phyloP scores from a whole-genome alignment of 1,140 invertebrate genomes.

The Marisa cornuarietis region DNA sequence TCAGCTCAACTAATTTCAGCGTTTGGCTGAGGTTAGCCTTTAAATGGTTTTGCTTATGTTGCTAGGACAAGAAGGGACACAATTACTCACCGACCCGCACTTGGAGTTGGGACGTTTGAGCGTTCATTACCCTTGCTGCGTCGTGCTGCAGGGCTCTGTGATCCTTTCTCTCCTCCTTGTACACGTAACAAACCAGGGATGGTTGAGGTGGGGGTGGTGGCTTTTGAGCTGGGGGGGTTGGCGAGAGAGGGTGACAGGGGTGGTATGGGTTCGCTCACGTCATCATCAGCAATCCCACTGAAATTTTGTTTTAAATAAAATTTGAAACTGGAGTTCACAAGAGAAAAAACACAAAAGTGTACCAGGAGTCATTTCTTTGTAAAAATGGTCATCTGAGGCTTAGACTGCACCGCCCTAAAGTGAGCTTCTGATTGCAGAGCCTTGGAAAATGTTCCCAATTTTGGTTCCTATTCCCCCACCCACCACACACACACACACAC shows the following conservation, averaged over 20 bases:
- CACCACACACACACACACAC: too few relatives aligned
- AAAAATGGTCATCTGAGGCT: too few relatives aligned
- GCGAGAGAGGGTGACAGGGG: not conserved
- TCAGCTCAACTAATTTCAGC: too few relatives aligned
- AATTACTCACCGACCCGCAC: slow-evolving; percentile 5
- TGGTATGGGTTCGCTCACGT: not conserved
- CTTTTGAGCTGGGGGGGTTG: slow-evolving; percentile 10
- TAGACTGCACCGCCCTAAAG: too few relatives aligned
- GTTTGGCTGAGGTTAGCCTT: too few relatives aligned
- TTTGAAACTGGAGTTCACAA: not conserved
- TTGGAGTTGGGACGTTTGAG: slow-evolving; percentile 19
- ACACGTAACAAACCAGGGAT: slow-evolving; percentile 17
- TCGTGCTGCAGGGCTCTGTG: slow-evolving; percentile 14
- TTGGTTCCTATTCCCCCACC: too few relatives aligned
- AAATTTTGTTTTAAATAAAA: not conserved
- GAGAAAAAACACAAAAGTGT: too few relatives aligned
- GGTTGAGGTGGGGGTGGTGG: slow-evolving; percentile 21
- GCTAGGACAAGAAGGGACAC: too few relatives aligned
- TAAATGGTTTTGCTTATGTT: too few relatives aligned
- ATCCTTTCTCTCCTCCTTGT: slow-evolving; percentile 7
- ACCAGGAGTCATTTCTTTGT: too few relatives aligned
- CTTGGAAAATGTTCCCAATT: too few relatives aligned
- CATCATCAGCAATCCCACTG: slow-evolving; percentile 12
- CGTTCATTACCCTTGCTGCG: slow-evolving; percentile 23
- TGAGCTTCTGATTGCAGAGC: too few relatives aligned